Base-by-base conservation (phyloP, 2,113 vertebrate species). In the Chamaea fasciata region DNA sequence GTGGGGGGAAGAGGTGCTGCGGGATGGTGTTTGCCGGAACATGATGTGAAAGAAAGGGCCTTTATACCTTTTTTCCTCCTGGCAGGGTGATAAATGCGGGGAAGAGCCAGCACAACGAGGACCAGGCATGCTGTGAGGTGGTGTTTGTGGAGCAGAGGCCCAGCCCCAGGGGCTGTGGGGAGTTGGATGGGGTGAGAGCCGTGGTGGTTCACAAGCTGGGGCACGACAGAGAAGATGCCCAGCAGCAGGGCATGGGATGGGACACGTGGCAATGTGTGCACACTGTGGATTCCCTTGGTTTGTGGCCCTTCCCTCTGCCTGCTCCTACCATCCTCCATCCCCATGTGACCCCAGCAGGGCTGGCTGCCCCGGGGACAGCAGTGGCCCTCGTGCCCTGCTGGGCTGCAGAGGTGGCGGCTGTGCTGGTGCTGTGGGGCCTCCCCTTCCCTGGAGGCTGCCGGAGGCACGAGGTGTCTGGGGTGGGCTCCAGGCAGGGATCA, bases 31-130 rank as follows among this genome's bases (percentile, higher is more conserved):
- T 70, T 73, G 27, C 19, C 39, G 52, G 21, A 65, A 39, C 1
- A 2, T 6, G 10, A 8, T 13, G 26, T 47, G 24, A 37, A 49
- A 64, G 53, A 49, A 39, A 13, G 33, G 71, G 28, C 19, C 26
- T 67, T 87, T 20, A 82, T 2, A 4, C 5, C 7, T 39, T 62
- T 22, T 67, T 96, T 70, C 70, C 21, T 87, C 50, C 74, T 2
- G 62, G 74, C 98, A 99, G 99, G 98, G 99, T 99, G 96, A 99
- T 99, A 96, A 99, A 99, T 37, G 99, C 99, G 1, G 99, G 99
- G 70, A 99, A 99, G 97, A 99, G 99, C 97, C 98, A 99, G 96
- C 98, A 99, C 97, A 99, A 99, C 6, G 99, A 99, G 95, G 99
- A 99, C 97, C 99, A 99, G 98, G 99, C 99, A 0, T 98, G 98